phyloP scores from a whole-genome alignment of 1,140 invertebrate species.

The Drosophila eugracilis region DNA sequence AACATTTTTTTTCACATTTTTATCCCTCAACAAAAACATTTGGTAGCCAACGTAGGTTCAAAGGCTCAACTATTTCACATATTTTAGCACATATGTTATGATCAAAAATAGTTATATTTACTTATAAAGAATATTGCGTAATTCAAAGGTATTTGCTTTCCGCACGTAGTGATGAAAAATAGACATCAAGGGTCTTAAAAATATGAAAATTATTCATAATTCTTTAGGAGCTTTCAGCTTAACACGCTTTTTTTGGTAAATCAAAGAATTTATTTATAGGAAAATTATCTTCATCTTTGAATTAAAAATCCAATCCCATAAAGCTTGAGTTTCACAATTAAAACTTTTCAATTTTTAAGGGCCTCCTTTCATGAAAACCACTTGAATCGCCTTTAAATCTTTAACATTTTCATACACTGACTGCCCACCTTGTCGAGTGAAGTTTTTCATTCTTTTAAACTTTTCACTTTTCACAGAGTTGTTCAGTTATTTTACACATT shows the following conservation, averaged over 20 bases:
- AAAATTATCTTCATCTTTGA: too few relatives aligned
- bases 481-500: constrained; percentile 3
- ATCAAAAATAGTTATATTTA: not conserved
- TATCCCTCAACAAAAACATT: not conserved
- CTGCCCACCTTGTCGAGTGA: too few relatives aligned
- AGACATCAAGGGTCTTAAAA: not conserved
- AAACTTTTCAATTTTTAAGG: not conserved
- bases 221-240: too few relatives aligned
- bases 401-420: not conserved
- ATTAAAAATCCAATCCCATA: too few relatives aligned
- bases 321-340: too few relatives aligned
- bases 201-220: not conserved
- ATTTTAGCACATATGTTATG: not conserved
- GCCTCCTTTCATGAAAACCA: not conserved
- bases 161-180: not conserved
- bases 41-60: not conserved
- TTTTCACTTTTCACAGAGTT: not conserved
- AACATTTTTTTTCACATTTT: constrained; percentile 3
- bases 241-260: too few relatives aligned
- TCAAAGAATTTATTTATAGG: too few relatives aligned
- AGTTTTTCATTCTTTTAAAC: not conserved
- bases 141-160: not conserved
- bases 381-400: not conserved
- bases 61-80: constrained; percentile 3
- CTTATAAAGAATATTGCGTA: not conserved